Conservation (phyloP, 2,888 invertebrate genomes). For the Caenorhabditis macrosperma region DNA sequence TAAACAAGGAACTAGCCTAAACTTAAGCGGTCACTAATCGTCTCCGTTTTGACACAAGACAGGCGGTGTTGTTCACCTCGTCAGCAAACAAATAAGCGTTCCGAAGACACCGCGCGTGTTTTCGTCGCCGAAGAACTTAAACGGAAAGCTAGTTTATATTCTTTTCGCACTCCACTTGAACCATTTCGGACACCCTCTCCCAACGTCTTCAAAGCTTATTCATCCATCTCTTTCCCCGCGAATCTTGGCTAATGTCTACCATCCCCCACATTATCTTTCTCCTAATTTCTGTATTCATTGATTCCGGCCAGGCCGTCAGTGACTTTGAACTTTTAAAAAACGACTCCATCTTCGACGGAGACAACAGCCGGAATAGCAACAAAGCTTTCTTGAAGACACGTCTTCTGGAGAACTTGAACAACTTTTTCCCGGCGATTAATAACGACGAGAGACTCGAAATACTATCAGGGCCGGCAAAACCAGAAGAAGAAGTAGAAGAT, state of each 20-base stretch:
- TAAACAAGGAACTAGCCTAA: no score
- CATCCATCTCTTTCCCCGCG: no score
- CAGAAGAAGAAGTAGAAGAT: not conserved
- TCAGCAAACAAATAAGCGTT: slow-evolving; percentile 38
- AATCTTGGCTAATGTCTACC: not conserved
- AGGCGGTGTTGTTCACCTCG: not conserved
- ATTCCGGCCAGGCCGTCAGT: slow-evolving; percentile 6
- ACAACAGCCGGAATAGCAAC: slow-evolving; percentile 19
- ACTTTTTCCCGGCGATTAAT: slow-evolving; percentile 52
- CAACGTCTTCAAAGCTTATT: no score
- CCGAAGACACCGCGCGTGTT: slow-evolving; percentile 32
- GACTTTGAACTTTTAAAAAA: slow-evolving; percentile 43
- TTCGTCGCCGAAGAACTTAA: slow-evolving; percentile 4
- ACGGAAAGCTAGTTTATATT: slow-evolving; percentile 30
- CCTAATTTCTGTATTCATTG: not conserved
- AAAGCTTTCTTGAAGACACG: slow-evolving; percentile 53
- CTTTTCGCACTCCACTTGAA: slow-evolving; percentile 6
- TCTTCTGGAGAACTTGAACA: slow-evolving; percentile 61
- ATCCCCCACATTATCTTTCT: not conserved
- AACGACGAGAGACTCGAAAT: slow-evolving; percentile 54
- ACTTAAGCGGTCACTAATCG: slow-evolving; percentile 39
- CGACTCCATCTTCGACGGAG: slow-evolving; percentile 49
- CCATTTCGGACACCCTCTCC: no score
- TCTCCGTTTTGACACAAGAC: slow-evolving; percentile 14
- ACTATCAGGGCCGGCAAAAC: slow-evolving; percentile 15